Evolutionary conservation across 2,113 vertebrate species (phyloP).

Genomic region (Leptobrachium leishanense): DNA sequence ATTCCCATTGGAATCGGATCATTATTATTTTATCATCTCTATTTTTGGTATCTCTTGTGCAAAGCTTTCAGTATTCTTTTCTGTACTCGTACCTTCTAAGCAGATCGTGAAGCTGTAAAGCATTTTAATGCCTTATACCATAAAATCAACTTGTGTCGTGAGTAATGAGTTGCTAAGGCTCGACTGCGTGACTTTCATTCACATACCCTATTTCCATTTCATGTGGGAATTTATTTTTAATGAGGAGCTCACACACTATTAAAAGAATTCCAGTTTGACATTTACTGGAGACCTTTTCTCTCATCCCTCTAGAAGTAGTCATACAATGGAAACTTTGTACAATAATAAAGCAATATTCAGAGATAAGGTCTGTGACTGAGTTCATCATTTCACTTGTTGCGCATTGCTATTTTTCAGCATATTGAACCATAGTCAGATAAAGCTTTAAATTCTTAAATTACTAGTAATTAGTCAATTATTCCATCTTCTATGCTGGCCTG

Average conservation of each 20-base stretch:
- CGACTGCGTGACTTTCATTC: background rate
- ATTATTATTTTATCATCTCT: slow-evolving; percentile 1
- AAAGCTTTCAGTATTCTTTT: background rate
- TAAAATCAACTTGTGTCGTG: background rate
- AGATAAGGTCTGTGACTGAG: too few species aligned
- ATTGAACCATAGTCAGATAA: too few species aligned
- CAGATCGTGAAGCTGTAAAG: slow-evolving; percentile 1
- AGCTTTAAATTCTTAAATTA: too few species aligned
- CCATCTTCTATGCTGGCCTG: too few species aligned
- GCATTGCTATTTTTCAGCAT: too few species aligned
- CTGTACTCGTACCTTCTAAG: background rate
- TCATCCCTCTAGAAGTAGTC: background rate
- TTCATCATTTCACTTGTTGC: too few species aligned
- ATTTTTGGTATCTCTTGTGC: background rate
- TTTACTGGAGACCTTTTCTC: slow-evolving; percentile 9
- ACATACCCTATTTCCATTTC: slow-evolving; percentile 15
- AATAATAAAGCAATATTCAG: background rate
- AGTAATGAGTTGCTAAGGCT: slow-evolving; percentile 17
- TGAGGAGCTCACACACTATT: slow-evolving; percentile 22
- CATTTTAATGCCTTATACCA: background rate
- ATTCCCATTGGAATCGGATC: slow-evolving; percentile 2
- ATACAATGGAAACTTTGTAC: slow-evolving; percentile 4
- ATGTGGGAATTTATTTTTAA: slow-evolving; percentile 9
- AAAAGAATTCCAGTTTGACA: slow-evolving; percentile 13
- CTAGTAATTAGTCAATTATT: too few species aligned